These are phyloP conservation scores for Formicarius rufipectus DNA, from an alignment of 2,113 vertebrate genomes.

Conservation along the genomic window DNA sequence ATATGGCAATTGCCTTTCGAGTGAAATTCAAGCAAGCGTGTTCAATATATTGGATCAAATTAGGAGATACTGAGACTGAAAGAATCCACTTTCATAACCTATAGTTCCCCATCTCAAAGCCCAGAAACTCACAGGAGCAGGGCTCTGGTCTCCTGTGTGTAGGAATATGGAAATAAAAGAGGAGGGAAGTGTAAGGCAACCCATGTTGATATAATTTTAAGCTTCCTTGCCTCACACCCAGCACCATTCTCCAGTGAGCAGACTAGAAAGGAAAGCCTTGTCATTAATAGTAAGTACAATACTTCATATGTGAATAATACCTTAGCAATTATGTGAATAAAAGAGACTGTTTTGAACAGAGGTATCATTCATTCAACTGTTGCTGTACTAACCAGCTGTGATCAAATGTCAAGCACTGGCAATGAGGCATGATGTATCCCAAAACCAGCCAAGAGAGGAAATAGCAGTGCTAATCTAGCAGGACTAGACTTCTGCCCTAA, in stretches of 20 bases:
- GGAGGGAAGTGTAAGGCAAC: neutral
- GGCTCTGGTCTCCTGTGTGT: neutral
- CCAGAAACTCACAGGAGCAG: neutral
- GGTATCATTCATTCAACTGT: neutral
- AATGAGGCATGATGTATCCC: neutral
- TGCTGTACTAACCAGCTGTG: neutral
- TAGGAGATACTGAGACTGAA: neutral
- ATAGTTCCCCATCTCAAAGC: neutral
- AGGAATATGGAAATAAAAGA: neutral
- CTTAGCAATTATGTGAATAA: neutral
- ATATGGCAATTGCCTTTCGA: neutral
- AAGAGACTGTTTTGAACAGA: conserved; percentile 1
- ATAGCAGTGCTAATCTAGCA: conserved; percentile 41
- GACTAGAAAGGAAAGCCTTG: neutral
- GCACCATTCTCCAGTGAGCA: neutral
- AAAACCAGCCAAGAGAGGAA: conserved; percentile 7
- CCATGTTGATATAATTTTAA: neutral
- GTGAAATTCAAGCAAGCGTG: neutral
- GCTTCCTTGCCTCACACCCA: fast-evolving
- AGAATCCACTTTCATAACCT: neutral
- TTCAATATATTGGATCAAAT: fast-evolving
- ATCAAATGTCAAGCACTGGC: conserved; percentile 29
- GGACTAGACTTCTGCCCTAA: conserved; percentile 2
- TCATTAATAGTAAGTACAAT: neutral
- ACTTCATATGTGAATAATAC: neutral